A percentile compares a stretch with the other conserved stretches of the same genome.
Evolutionary conservation across 1,140 invertebrate species (phyloP).

Genomic region (Drosophila kepulauana): DNA sequence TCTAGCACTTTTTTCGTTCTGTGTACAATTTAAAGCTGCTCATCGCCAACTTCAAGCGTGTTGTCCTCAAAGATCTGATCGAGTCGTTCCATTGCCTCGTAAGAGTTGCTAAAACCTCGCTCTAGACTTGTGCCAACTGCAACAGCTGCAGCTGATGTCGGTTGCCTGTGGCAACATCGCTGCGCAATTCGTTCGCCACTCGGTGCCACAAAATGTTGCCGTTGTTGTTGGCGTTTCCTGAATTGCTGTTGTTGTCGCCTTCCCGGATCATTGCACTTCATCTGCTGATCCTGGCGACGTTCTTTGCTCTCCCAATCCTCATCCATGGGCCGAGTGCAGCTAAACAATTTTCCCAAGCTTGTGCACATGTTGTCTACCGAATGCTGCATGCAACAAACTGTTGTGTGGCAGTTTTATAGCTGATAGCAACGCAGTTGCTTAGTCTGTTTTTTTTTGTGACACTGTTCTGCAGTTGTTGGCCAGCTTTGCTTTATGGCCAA

Average conservation of each 20-base stretch:
- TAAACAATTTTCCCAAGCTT: constrained; percentile 40
- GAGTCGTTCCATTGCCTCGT: constrained; percentile 45
- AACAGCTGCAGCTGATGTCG: background rate
- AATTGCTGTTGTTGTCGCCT: background rate
- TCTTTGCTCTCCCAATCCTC: constrained; percentile 27
- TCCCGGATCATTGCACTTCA: too few species aligned
- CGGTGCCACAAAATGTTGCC: background rate
- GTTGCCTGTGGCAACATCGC: constrained; percentile 5
- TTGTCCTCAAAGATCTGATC: constrained; percentile 34
- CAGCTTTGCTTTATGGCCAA: too few species aligned
- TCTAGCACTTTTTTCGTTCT: too few species aligned
- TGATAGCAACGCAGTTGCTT: too few species aligned
- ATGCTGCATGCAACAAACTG: background rate
- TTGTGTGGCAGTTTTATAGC: constrained; percentile 33
- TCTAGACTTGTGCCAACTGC: too few species aligned
- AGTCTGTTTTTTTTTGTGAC: too few species aligned
- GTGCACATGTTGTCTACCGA: constrained; percentile 34
- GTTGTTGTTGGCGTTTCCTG: background rate
- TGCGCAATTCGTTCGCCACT: background rate
- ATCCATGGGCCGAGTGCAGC: constrained; percentile 27
- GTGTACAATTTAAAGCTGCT: too few species aligned
- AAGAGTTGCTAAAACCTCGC: constrained; percentile 29
- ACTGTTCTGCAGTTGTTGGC: too few species aligned
- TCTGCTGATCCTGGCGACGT: too few species aligned
- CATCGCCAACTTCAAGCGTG: background rate